These are phyloP conservation scores for Mionectes macconnelli DNA, from an alignment of 2,113 vertebrate genomes.

Conservation along the genomic window DNA sequence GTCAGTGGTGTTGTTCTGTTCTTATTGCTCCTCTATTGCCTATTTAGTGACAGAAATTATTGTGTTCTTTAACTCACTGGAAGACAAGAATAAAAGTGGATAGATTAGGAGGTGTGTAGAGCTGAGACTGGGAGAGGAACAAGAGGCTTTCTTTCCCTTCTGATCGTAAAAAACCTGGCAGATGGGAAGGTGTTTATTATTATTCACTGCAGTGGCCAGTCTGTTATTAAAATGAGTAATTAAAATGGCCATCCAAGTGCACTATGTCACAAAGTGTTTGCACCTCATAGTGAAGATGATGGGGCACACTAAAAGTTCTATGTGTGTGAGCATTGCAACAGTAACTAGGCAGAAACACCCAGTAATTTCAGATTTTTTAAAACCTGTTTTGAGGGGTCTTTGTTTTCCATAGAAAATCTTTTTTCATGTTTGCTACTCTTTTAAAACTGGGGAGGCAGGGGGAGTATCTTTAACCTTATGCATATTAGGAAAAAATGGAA, in stretches of 20 bases:
- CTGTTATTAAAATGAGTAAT: conserved; percentile 27
- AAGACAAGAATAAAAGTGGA: neutral
- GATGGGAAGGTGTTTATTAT: conserved; percentile 50
- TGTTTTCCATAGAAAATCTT: neutral
- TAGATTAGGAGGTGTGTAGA: neutral
- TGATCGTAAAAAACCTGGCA: neutral
- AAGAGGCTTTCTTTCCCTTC: neutral
- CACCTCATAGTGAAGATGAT: neutral
- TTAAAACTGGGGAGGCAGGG: neutral
- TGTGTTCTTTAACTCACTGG: neutral
- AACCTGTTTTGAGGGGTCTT: neutral
- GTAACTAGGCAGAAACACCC: neutral
- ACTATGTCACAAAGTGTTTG: neutral
- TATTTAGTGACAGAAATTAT: neutral
- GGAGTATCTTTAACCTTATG: neutral
- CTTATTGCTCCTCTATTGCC: neutral
- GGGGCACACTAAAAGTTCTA: neutral
- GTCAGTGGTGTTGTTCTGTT: neutral
- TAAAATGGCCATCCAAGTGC: neutral
- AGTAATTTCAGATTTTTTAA: neutral
- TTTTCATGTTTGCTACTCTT: neutral
- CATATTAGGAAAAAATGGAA: neutral
- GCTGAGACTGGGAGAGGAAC: neutral
- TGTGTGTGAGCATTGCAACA: neutral
- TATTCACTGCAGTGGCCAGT: neutral